Evolutionary conservation across 2,113 vertebrate genomes (phyloP).

Genomic region (Amblyornis subalaris): DNA sequence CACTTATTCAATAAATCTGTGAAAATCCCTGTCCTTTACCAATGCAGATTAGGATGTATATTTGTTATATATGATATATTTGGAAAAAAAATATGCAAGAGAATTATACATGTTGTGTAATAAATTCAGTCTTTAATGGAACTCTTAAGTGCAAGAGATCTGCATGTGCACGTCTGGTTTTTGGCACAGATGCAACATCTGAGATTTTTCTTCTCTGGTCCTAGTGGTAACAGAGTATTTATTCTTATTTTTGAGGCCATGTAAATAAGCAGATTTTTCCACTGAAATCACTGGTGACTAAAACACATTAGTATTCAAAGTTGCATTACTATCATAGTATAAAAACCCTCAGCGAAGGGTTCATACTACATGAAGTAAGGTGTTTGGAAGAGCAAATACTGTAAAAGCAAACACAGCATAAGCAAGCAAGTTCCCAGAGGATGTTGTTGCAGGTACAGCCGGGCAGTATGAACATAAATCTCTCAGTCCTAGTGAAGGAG

Average conservation of each 20-base stretch:
- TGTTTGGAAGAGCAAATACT: neutral
- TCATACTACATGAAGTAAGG: neutral
- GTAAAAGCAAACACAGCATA: neutral
- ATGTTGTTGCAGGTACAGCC: neutral
- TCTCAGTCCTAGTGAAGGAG: neutral
- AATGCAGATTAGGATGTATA: neutral
- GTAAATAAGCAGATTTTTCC: neutral
- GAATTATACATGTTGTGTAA: neutral
- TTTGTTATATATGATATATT: neutral
- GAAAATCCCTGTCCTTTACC: neutral
- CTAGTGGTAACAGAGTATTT: neutral
- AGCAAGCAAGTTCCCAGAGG: neutral
- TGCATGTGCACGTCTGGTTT: neutral
- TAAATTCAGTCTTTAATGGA: neutral
- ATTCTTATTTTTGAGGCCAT: neutral
- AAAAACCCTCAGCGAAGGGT: neutral
- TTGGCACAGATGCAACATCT: neutral
- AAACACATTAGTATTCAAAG: neutral
- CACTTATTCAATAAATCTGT: neutral
- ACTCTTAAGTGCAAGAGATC: neutral
- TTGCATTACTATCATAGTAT: neutral
- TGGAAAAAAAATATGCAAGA: neutral
- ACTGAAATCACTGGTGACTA: neutral
- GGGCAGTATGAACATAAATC: rapidly evolving
- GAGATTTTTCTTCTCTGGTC: neutral